Percentiles rank a stretch among this genome's conserved stretches.
Conservation (phyloP, 1,140 invertebrate genomes). For the Coenobita brevimanus region DNA sequence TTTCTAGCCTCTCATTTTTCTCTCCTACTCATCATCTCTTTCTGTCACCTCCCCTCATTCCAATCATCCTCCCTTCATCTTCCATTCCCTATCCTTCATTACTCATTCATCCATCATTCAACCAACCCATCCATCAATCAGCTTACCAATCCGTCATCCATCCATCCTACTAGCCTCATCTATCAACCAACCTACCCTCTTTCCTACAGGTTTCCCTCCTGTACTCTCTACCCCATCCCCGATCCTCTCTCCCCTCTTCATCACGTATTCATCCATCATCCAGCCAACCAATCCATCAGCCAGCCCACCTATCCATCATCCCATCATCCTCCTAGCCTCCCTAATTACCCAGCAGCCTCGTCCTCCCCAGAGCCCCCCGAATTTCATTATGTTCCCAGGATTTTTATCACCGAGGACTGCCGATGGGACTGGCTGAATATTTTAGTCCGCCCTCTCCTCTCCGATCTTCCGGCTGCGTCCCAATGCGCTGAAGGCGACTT, state of each 20-base stretch:
- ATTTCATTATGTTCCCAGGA: constrained; percentile 62
- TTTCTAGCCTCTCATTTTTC: background rate
- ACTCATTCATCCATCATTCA: background rate
- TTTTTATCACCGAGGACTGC: constrained; percentile 54
- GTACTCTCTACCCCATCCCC: background rate
- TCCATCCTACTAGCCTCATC: background rate
- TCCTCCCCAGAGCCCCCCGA: constrained; percentile 46
- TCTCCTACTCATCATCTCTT: background rate
- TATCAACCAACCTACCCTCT: background rate
- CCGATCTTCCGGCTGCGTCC: background rate
- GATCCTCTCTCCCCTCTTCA: too few species aligned
- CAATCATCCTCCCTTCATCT: background rate
- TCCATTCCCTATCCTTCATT: background rate
- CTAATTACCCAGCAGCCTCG: background rate
- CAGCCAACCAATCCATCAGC: background rate
- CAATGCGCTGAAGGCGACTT: too few species aligned
- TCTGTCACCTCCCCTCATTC: background rate
- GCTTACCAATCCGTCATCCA: background rate
- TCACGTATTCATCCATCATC: background rate
- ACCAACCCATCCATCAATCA: background rate
- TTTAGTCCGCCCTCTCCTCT: constrained; percentile 22
- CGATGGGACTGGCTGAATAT: constrained; percentile 60
- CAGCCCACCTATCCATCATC: background rate
- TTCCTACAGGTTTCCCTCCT: background rate
- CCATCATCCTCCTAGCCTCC: background rate